Percentiles rank a stretch among this genome's conserved stretches.
These are phyloP conservation scores for Laothoe populi DNA, from an alignment of 2,888 invertebrate genomes.

Conservation along the genomic window DNA sequence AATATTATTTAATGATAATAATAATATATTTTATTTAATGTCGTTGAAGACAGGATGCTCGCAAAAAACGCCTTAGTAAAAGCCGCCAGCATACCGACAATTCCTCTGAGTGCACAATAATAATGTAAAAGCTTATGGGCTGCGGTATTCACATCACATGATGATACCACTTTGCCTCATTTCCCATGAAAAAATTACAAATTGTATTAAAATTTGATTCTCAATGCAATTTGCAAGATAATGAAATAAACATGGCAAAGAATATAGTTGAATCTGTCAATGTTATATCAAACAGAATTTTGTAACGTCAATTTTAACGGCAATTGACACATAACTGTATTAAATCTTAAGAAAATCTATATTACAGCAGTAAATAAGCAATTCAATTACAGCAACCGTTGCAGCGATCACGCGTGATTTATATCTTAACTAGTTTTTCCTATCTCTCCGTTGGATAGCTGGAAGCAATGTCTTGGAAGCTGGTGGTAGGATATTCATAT, in stretches of 20 bases:
- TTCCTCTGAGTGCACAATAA: too few species aligned
- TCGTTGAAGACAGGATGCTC: too few species aligned
- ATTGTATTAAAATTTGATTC: neutral
- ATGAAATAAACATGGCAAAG: neutral
- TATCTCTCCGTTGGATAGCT: neutral
- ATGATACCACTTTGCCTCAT: too few species aligned
- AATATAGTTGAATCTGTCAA: neutral
- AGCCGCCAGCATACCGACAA: too few species aligned
- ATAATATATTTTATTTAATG: too few species aligned
- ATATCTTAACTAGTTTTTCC: slow-evolving; percentile 22
- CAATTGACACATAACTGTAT: slow-evolving; percentile 19
- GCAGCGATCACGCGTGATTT: slow-evolving; percentile 10
- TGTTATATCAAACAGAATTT: neutral
- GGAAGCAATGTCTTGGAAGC: too few species aligned
- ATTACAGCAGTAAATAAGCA: slow-evolving; percentile 17
- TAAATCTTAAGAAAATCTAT: slow-evolving; percentile 9
- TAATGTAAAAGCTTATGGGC: too few species aligned
- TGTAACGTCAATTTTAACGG: neutral
- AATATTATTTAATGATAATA: too few species aligned
- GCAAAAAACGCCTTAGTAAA: too few species aligned
- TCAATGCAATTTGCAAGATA: too few species aligned
- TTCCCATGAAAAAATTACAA: neutral
- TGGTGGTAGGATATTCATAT: too few species aligned
- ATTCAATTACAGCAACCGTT: slow-evolving; percentile 20
- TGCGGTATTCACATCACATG: too few species aligned